Base-by-base conservation (phyloP, 1,140 invertebrate species). In the Bombus waltoni region DNA sequence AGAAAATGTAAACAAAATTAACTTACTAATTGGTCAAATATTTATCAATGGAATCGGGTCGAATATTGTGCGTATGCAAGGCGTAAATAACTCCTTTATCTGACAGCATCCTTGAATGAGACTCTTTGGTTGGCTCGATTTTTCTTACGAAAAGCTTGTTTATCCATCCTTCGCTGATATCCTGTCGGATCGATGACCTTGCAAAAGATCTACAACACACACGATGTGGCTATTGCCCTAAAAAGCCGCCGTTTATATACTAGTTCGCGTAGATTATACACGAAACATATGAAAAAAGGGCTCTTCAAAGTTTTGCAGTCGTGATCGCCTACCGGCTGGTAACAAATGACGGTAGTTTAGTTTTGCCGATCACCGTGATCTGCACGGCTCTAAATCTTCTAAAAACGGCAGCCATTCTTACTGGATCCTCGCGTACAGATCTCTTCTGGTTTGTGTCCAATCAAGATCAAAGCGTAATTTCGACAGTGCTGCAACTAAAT, bases 71-170 rank as follows among this genome's bases (percentile, higher is more conserved):
- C 81, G 98, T 99, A 94, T 99, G 98, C 53, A 99, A 95, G 87
- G 98, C 98, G 95, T 98, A 99, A 91, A 99, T 97, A 47, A 98
- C 96, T 95, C 99, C 98, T 95, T 99, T 99, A 94, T 98, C 98
- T 89, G 98, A 98, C 53, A 99, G 96, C 97, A 99, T 98, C 82
- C 98, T 97, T 90, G 98, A 99, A 95, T 99, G 98, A 10, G 98
- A 98, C 94, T 99, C 98, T 94, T 98, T 99, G 0, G 98, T 98
- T 10, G 98, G 98, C 93, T 99, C 98, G 93, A 99, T 98, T 94
- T 97, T 98, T 87, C 98, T 96, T 44, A 99, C 98, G 81, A 98
- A 95, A 59, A 99, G 95, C 95, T 99, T 99, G 86, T 97, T 98
- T 70, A 99, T 96, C 98, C 98, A 99, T 92, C 98, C 97, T 95